Base-by-base conservation (phyloP, 2,113 vertebrate species). In the Sebastes schlegelii region DNA sequence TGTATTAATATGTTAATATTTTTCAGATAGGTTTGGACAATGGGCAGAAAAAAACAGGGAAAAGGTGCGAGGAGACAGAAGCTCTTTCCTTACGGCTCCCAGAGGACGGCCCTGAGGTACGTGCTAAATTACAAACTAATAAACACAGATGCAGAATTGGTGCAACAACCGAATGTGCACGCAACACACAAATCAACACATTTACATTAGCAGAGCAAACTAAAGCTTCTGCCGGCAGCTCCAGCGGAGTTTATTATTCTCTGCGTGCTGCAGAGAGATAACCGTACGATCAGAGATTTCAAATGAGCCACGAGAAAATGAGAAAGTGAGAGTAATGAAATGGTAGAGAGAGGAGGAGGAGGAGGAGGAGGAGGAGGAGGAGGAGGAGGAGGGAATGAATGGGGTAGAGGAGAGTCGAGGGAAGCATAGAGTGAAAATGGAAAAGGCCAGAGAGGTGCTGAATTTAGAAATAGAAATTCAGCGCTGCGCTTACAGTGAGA, bases 201-300 rank as follows among this genome's bases (percentile, higher is more conserved):
- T 84, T 77, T 64, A 84, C 54, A 89, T 77, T n/a, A 76, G 63
- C 69, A 83, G 74, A 61, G 62, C 57, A 70, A 76, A 77, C 65
- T 34, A 48, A 74, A 63, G 77, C 55, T 21, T 19, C n/a, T 52
- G 49, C 76, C 11, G 52, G 74, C 80, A 68, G 68, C 85, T 84
- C 43, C 72, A 34, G 62, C 21, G 76, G 74, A 79, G 75, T 82
- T 88, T 61, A 82, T 87, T 77, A 79, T 74, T 77, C 9, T 57
- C 86, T 12, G 87, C 7, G n/a, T 85, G 91, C 72, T 54, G 88
- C 80, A 73, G 83, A 12, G 66, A 89, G 90, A 92, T 91, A 92
- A 89, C 65, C 43, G 17, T 74, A 80, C 6, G 63, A 85, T 84
- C 78, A 85, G 83, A 77, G 83, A 86, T 91, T 84, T 89, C 42